Evolutionary conservation across 2,888 invertebrate genomes (phyloP), one percentile per base, ranked within the genome.

Genomic region (Harmothoe impar): DNA sequence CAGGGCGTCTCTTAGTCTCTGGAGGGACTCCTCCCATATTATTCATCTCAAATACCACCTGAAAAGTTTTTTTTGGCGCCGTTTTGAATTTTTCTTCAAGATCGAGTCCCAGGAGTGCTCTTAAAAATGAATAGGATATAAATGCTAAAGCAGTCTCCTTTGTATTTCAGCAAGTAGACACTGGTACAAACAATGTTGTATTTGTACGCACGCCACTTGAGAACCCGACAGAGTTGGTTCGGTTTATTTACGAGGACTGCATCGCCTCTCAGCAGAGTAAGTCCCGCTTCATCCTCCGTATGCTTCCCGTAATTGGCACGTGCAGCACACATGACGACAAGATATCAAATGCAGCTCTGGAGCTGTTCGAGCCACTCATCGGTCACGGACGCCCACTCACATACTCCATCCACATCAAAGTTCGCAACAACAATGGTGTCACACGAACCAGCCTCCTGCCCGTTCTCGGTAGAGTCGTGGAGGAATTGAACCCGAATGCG

Each of bases 131-230:
- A 43, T 43, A 10, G 43, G 3, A 43, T 43, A 43, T 43, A 3
- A 43, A 43, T 43, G 3, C 43, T 43, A 43, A 43, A 43, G 10
- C 10, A 12, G 20, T 20, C 1, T 20, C 62, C 62, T n/a, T 62
- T n/a, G n/a, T 62, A 1, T 62, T 62, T 68, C 97, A 98, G 96
- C 97, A 97, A 33, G 97, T 98, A 0, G 97, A 98, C 93, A 98
- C 98, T 0, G 98, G 98, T 89, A 97, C 98, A 0, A 97, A 97
- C 86, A 98, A 98, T 95, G 97, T 98, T 94, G 96, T 99, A 92
- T 99, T 99, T 94, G 98, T 99, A 92, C 97, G 97, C 95, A 98
- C 98, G 0, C 97, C 93, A 23, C 89, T 98, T 85, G 96, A 97
- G 68, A 97, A 98, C 96, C 98, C 98, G 3, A 97, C 97, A 90